These are phyloP conservation scores for Amphimallon solstitiale DNA, from an alignment of 2,888 invertebrate genomes.

Conservation along the genomic window DNA sequence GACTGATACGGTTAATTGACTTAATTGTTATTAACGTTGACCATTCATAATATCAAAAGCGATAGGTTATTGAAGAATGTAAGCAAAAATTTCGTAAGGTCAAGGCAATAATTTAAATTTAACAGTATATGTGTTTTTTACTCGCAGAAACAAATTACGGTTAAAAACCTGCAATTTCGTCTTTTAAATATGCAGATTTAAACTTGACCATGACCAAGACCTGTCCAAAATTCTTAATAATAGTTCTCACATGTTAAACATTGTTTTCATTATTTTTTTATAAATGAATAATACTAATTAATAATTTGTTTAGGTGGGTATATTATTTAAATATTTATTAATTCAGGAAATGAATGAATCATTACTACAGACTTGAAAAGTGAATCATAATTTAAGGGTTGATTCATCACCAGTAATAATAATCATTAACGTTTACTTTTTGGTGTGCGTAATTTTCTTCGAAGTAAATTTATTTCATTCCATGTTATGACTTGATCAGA, in stretches of 20 bases:
- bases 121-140: background rate
- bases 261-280: background rate
- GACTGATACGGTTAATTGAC: background rate
- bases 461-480: too few species aligned
- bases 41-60: background rate
- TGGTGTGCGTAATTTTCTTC: too few species aligned
- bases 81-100: background rate
- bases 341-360: conserved; percentile 4
- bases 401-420: too few species aligned
- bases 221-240: too few species aligned
- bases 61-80: background rate
- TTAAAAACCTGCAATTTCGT: background rate
- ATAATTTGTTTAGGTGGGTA: background rate
- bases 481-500: too few species aligned
- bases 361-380: background rate
- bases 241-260: too few species aligned
- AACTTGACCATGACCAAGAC: too few species aligned
- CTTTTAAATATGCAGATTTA: background rate
- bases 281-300: background rate
- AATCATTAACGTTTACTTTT: too few species aligned
- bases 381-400: background rate
- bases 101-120: background rate
- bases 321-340: background rate
- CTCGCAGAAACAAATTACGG: background rate
- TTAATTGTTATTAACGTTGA: conserved; percentile 22